Evolutionary conservation across 92 coral and sea anemone genomes (phyloP), one percentile per base, ranked within the genome.

Genomic region (Porites divaricata): DNA sequence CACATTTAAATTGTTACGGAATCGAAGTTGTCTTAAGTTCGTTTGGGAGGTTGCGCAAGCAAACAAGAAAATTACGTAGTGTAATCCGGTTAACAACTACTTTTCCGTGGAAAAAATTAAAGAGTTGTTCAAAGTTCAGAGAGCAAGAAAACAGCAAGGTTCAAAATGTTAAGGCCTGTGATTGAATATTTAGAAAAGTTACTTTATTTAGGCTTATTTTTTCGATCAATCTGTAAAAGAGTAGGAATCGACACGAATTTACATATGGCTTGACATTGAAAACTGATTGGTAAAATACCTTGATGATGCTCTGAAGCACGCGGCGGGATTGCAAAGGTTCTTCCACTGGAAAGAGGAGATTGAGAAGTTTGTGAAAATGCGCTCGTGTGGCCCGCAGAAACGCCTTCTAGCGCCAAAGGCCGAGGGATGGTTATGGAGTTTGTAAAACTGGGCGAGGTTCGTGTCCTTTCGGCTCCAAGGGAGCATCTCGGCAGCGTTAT

Each of bases 401-500:
- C 79, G 24, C 70, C 86, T 51, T 82, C 86, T 21, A 82, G 51
- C 17, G 86, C 8, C 67, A 82, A 51, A 20, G 86, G 72, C 11
- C 86, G 72, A 1, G 86, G 86, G 20, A 73, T 62, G 72, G 48
- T 71, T 63, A 82, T 82, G 6, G 86, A 48, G 13, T 61, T 62
- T 59, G 78, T 82, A 49, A 71, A 82, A 26, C 86, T 82, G 67
- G 86, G 86, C 4, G 86, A 72, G 45, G 79, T 72, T 49, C 86
- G 24, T 2, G 86, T 50, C 56, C 76, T 72, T 9, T 82, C 86
- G 1, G 70, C 15, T 16, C 85, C 76, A 57, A 72, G 19, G 35
- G 76, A 68, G 9, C 85, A 69, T 54, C 78, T 59, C 24, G 86
- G 86, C 11, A 82, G 79, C 4, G 79, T 9, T 14, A 72, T 62